phyloP scores from a whole-genome alignment of 1,140 invertebrate species.

The Anastrepha ludens region DNA sequence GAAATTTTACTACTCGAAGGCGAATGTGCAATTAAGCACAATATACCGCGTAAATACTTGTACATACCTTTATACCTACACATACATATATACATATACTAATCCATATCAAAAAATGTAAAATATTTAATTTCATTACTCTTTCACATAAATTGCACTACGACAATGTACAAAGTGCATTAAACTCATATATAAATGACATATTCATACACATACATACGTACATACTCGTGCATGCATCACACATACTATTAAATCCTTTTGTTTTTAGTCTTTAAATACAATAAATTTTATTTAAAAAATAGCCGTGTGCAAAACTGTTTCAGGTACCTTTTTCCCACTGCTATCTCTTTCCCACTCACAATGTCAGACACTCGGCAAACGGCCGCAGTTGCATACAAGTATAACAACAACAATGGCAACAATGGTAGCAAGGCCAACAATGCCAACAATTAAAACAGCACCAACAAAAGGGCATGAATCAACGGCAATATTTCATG shows the following conservation, averaged over 20 bases:
- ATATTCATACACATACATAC: neutral
- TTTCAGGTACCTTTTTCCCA: neutral
- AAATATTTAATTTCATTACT: neutral
- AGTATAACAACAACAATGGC: constrained; percentile 15
- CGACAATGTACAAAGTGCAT: neutral
- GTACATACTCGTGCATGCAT: neutral
- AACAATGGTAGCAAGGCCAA: constrained; percentile 18
- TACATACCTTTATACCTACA: too few species aligned
- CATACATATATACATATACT: too few species aligned
- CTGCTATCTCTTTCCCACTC: neutral
- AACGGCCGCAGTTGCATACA: neutral
- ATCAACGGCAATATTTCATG: constrained; percentile 40
- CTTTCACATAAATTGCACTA: neutral
- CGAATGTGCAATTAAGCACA: too few species aligned
- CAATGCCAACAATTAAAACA: constrained; percentile 20
- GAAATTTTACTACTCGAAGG: too few species aligned
- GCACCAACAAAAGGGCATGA: constrained; percentile 34
- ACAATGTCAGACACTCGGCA: neutral
- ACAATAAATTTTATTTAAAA: constrained; percentile 24
- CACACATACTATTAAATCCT: neutral
- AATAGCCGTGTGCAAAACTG: neutral
- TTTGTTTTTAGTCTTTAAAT: neutral
- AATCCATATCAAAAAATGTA: neutral
- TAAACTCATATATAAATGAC: neutral
- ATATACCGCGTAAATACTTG: too few species aligned